phyloP scores from a whole-genome alignment of 2,888 invertebrate genomes.

The Acanthosepion lycidas region DNA sequence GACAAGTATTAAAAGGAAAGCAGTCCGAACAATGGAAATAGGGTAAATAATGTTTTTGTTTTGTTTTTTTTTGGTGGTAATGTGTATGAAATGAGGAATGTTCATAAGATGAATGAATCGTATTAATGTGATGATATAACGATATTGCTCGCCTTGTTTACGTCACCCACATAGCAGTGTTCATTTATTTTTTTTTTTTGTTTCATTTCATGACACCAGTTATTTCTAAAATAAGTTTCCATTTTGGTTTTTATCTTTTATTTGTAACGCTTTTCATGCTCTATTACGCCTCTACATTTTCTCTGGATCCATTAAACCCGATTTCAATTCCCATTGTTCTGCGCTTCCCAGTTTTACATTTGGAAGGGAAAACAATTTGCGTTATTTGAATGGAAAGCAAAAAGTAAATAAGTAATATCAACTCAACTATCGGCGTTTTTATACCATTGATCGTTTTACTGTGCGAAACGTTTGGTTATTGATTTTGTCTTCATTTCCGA shows the following conservation, averaged over 20 bases:
- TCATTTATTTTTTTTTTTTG: too few species aligned
- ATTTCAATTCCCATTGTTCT: neutral
- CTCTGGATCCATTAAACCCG: neutral
- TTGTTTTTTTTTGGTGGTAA: too few species aligned
- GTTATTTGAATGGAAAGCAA: neutral
- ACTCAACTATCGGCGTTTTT: neutral
- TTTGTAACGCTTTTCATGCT: neutral
- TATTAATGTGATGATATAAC: neutral
- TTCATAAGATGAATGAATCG: neutral
- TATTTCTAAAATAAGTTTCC: neutral
- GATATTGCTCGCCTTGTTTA: neutral
- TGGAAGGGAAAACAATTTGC: neutral
- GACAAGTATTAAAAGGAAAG: too few species aligned
- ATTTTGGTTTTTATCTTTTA: neutral
- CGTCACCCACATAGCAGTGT: neutral
- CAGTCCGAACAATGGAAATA: too few species aligned
- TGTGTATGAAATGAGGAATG: neutral
- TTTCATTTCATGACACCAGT: neutral
- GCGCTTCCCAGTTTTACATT: neutral
- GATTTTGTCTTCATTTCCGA: neutral
- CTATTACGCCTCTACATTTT: neutral
- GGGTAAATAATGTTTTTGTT: too few species aligned
- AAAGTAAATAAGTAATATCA: neutral
- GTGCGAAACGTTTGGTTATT: neutral
- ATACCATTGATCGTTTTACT: neutral